Evolutionary conservation across 2,797 vertebrate genomes (phyloP), one percentile per base, ranked within the genome.

Genomic region (Chelidonichthys spinosus): DNA sequence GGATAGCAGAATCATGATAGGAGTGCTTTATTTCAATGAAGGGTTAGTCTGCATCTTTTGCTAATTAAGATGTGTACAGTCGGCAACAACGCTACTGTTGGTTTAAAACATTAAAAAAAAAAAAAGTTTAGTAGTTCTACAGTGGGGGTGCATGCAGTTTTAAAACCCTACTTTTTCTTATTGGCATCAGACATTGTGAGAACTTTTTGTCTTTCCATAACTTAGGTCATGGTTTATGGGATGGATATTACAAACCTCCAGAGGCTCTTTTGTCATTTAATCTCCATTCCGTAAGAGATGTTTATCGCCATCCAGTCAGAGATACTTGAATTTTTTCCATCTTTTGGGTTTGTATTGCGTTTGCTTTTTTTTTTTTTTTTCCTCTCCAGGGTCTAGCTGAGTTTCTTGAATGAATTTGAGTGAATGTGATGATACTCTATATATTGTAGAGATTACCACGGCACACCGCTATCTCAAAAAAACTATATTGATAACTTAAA

Each of bases 281-380:
- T 90, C 82, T 92, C 87, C 88, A 91, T 91, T 90, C 90, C 90
- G 85, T 80, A 85, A 90, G 78, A 89, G 79, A 79, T 74, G 42
- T 91, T 87, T 85, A 77, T 90, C 46, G 74, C 89, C 90, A 90
- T 94, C 85, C 83, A 78, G 88, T 93, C 77, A 89, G 81, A 90
- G 84, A 93, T 94, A 94, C 93, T 95, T 95, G 92, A 94, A 94
- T 91, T 87, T 25, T 25, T 91, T 87, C 81, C 90, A 87, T 90
- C 74, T 78, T 25, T 25, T 85, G 76, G 75, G 74, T 90, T 87
- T 88, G 76, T 88, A 69, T 85, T 90, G 55, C 82, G 76, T 90
- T 81, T 85, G 32, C 66, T 81, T 68, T 59, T 60, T 32, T 55
- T 33, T 85, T 65, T 55, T 47, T 5, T 83, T 66, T 59, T 65